Base-by-base conservation (phyloP, 2,888 invertebrate species). In the Zhuqinia jingwanae region DNA sequence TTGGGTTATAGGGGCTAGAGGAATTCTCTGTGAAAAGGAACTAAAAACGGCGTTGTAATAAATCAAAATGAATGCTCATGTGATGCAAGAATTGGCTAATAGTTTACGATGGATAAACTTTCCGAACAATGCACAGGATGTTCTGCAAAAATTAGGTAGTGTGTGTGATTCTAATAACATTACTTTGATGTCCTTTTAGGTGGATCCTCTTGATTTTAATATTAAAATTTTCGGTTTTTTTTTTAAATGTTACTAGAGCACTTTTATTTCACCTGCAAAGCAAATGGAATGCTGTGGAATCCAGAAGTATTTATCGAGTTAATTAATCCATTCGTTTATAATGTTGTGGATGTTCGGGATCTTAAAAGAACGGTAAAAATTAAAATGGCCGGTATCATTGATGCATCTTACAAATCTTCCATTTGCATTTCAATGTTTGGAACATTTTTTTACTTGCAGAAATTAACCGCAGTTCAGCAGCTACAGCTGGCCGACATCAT, bases 251-350 rank as follows among this genome's bases (percentile, higher is more conserved):
- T n/a, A n/a, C n/a, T 27, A 90, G 90, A 89, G 58, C 83, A 89
- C 15, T 22, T 87, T 36, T 90, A 88, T 65, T 85, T 85, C 56
- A 63, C 78, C 30, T 82, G 75, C n/a, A 83, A 90, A 73, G 76
- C 87, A 3, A 70, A 87, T n/a, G 78, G 79, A 30, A 84, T 85
- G 73, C 63, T 73, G 22, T 89, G 86, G 84, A 87, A 77, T 8
- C 85, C 88, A 0, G 87, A 87, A 8, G 76, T 82, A 25, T 82
- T 89, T 11, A 85, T 83, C 20, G 87, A 89, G 10, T 50, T 88
- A 20, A 77, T 89, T 11, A 88, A 89, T 50, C 87, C 87, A 22
- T 89, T 88, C 50, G 76, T 89, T 2, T 89, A 87, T 63, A 88
- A 87, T 15, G 73, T 88, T 6, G 20, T 81, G 17, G 87, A 82